phyloP scores from a whole-genome alignment of 2,113 vertebrate genomes.

The Varanus komodoensis region DNA sequence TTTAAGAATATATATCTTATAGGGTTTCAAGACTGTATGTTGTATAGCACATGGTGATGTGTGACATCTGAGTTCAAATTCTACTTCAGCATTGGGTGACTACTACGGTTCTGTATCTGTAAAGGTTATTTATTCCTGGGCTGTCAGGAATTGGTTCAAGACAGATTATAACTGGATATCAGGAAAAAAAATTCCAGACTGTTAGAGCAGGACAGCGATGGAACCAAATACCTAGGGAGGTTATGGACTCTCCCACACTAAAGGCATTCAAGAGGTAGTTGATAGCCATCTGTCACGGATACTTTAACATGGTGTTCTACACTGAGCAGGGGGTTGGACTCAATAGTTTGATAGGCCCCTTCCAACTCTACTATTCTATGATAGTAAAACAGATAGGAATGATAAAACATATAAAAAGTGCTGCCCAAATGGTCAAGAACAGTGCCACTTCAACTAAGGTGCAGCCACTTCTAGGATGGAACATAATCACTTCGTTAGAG shows the following conservation, averaged over 20 bases:
- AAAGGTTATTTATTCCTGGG: not conserved
- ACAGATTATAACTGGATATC: too few relatives aligned
- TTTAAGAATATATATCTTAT: too few relatives aligned
- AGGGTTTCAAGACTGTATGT: too few relatives aligned
- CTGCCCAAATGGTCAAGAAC: not conserved
- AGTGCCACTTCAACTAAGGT: not conserved
- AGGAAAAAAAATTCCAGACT: too few relatives aligned
- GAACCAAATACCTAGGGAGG: too few relatives aligned
- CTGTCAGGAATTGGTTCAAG: not conserved
- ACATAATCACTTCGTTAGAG: constrained; percentile 9
- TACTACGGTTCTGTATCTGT: not conserved
- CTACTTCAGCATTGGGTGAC: not conserved
- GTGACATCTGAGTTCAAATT: not conserved
- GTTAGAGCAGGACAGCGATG: too few relatives aligned
- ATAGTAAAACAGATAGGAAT: not conserved
- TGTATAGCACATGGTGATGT: not conserved
- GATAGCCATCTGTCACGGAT: too few relatives aligned
- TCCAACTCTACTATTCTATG: not conserved
- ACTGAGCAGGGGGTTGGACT: too few relatives aligned
- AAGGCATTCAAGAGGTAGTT: too few relatives aligned
- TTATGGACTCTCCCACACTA: too few relatives aligned
- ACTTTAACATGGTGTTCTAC: too few relatives aligned
- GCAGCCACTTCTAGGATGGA: constrained; percentile 6
- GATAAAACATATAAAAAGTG: not conserved
- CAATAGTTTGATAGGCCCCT: too few relatives aligned